A percentile compares a stretch with the other conserved stretches of the same genome.
These are phyloP conservation scores for Synergus japonicus DNA, from an alignment of 2,888 invertebrate species.

Conservation along the genomic window DNA sequence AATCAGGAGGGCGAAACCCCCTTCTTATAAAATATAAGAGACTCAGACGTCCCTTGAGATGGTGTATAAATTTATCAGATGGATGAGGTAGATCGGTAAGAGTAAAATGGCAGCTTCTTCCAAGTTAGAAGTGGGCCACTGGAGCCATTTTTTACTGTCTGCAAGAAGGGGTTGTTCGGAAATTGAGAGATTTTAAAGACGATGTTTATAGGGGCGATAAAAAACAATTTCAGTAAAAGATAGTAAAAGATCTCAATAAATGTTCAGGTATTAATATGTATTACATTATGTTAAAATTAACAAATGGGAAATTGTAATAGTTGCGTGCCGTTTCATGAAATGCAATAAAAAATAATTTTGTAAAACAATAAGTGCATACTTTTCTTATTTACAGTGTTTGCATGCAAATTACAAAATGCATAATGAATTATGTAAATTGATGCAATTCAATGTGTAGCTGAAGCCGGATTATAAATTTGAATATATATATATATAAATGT, in stretches of 20 bases:
- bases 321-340: neutral
- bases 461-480: neutral
- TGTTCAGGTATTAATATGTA: no score
- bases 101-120: conserved; percentile 13
- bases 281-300: neutral
- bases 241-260: neutral
- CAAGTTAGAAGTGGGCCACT: conserved; percentile 2
- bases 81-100: neutral
- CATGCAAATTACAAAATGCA: neutral
- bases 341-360: neutral
- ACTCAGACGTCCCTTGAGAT: neutral
- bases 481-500: neutral
- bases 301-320: neutral
- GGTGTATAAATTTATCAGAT: conserved; percentile 16
- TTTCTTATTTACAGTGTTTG: neutral
- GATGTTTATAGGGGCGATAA: neutral
- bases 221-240: neutral
- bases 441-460: neutral
- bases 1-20: conserved; percentile 27
- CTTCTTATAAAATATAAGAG: conserved; percentile 1
- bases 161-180: neutral
- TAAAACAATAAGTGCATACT: neutral
- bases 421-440: conserved; percentile 1
- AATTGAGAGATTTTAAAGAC: neutral
- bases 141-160: neutral